A percentile compares a stretch with the other conserved stretches of the same genome.
These are phyloP conservation scores for Platyrinchus mystaceus DNA, from an alignment of 2,797 vertebrate genomes.

Conservation along the genomic window DNA sequence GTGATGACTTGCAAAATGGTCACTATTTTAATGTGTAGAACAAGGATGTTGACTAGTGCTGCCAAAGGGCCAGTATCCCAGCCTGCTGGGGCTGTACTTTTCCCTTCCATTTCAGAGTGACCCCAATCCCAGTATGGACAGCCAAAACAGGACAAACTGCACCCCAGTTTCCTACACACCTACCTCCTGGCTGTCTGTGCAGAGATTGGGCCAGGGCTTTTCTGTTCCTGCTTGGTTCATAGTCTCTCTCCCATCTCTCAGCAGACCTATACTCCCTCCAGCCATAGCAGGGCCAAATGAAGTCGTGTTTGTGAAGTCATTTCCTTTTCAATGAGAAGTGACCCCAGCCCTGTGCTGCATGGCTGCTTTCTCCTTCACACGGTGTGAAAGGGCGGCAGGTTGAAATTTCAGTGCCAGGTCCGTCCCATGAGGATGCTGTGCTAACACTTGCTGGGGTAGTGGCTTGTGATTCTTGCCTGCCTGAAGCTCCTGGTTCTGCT, in stretches of 20 bases:
- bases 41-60: neutral
- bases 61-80: neutral
- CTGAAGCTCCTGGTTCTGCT: neutral
- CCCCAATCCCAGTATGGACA: neutral
- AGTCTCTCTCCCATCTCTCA: neutral
- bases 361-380: neutral
- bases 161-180: neutral
- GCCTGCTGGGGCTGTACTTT: neutral
- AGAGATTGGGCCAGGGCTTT: neutral
- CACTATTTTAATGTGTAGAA: neutral
- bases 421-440: neutral
- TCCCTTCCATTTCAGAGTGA: neutral
- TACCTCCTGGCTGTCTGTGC: neutral
- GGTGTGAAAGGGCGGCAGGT: neutral
- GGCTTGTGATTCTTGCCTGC: neutral
- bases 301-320: neutral
- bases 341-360: neutral
- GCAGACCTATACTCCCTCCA: neutral
- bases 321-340: neutral
- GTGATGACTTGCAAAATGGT: neutral
- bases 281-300: neutral
- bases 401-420: neutral
- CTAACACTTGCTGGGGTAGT: neutral
- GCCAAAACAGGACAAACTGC: neutral
- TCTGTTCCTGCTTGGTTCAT: neutral